Base-by-base conservation (phyloP, 2,888 invertebrate genomes). In the Melanostoma mellinum region DNA sequence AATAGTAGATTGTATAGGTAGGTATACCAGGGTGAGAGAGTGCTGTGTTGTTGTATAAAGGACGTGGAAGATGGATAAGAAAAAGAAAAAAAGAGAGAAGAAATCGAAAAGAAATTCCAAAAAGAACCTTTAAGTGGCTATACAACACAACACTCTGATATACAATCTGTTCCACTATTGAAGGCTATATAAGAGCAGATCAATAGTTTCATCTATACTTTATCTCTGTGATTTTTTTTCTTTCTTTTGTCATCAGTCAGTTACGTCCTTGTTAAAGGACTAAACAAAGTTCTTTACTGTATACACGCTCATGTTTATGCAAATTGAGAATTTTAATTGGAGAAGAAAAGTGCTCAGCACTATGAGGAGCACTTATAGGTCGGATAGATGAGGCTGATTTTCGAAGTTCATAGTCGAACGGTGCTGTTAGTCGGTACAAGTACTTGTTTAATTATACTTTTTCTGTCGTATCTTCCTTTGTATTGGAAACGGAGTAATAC, bases 251-350 rank as follows among this genome's bases (percentile, higher is more conserved):
- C 68, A 68, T 74, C 69, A 65, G 77, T 63, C 36, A 56, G 44
- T 73, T 77, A 69, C 10, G 74, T 84, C 79, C 71, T 79, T 74
- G 65, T 61, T 53, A 55, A 71, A 65, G 74, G 68, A 69, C 74
- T 58, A 63, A 74, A 68, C 56, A 79, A 74, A 61, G 79, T 60
- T 67, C 48, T 44, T 60, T 10, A 35, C 53, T 65, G 44, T n/a
- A n/a, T 42, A 48, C 40, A 67, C 65, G 65, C 60, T 75, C 67
- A 79, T 84, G 84, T 79, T 84, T 79, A 84, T 84, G 84, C 75
- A 84, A 84, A 84, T 84, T 84, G 78, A 55, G 79, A 74, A 74
- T 84, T 84, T 84, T 84, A 84, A 84, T 84, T 84, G 84, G 74
- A 84, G 69, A 84, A 84, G 74, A 79, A 84, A 75, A 75, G 56